phyloP scores from a whole-genome alignment of 2,113 vertebrate genomes.

The Taurulus bubalis region DNA sequence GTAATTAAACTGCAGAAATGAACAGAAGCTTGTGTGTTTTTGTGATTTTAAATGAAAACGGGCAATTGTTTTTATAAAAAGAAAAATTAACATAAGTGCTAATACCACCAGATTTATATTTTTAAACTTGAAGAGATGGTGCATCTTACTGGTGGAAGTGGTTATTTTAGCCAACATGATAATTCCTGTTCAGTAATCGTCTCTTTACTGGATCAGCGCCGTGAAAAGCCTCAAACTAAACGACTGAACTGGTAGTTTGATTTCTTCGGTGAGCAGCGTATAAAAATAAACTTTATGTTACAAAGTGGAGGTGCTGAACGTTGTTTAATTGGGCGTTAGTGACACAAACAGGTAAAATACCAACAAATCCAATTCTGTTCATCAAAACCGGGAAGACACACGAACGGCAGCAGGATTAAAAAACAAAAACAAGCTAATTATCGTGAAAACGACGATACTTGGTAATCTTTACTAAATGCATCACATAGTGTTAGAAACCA shows the following conservation, averaged over 20 bases:
- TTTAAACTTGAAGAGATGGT: background rate
- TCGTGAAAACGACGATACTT: background rate
- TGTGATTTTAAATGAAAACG: background rate
- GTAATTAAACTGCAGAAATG: background rate
- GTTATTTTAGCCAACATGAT: background rate
- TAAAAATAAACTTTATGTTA: constrained; percentile 57
- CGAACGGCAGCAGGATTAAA: accelerated
- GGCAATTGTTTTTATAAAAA: too few relatives aligned
- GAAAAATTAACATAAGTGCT: background rate
- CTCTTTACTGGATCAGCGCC: too few relatives aligned
- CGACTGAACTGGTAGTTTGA: background rate
- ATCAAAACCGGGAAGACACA: constrained; percentile 20
- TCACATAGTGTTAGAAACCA: background rate
- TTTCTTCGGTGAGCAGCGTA: constrained; percentile 51
- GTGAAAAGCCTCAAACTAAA: constrained; percentile 1
- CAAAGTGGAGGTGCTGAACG: constrained; percentile 12
- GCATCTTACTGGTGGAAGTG: too few relatives aligned
- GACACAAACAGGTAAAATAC: background rate
- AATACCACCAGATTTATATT: background rate
- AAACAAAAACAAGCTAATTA: too few relatives aligned
- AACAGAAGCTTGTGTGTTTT: background rate
- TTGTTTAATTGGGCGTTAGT: too few relatives aligned
- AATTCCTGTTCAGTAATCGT: too few relatives aligned
- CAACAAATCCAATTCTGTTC: background rate
- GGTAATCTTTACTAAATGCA: background rate